Evolutionary conservation across 1,140 invertebrate species (phyloP).

Genomic region (Lepidotrigona ventralis): DNA sequence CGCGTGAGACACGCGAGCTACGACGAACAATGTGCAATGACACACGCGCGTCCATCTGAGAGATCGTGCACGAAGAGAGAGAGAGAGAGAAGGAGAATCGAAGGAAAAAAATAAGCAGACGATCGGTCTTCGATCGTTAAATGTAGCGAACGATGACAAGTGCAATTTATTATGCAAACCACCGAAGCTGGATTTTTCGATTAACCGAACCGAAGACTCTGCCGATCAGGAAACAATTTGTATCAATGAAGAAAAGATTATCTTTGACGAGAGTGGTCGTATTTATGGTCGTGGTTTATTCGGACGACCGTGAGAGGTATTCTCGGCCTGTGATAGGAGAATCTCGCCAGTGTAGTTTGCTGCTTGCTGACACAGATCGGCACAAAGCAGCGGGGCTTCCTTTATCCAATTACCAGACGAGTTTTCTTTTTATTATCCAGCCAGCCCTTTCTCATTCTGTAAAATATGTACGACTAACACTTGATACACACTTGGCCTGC

Average conservation of each 20-base stretch:
- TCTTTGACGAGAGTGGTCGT: background rate
- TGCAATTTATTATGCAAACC: conserved; percentile 37
- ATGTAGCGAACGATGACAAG: background rate
- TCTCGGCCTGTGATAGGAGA: conserved; percentile 23
- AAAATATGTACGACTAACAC: conserved; percentile 40
- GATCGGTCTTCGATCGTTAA: conserved; percentile 21
- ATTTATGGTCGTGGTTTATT: conserved; percentile 5
- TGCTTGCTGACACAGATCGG: conserved; percentile 68
- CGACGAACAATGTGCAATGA: background rate
- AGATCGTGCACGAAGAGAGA: too few species aligned
- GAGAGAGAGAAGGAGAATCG: too few species aligned
- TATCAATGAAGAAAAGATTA: conserved; percentile 36
- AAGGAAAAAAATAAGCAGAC: background rate
- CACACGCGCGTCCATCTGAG: too few species aligned
- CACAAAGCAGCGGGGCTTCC: conserved; percentile 66
- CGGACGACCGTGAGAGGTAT: conserved; percentile 35
- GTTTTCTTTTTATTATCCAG: conserved; percentile 63
- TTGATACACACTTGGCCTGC: background rate
- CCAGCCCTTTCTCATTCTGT: conserved; percentile 8
- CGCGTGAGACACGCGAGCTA: background rate
- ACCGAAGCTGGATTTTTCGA: background rate
- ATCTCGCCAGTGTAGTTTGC: conserved; percentile 46
- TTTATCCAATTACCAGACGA: conserved; percentile 73
- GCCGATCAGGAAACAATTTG: conserved; percentile 36
- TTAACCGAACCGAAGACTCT: background rate